phyloP scores from a whole-genome alignment of 2,113 vertebrate genomes.

The Redunca redunca region DNA sequence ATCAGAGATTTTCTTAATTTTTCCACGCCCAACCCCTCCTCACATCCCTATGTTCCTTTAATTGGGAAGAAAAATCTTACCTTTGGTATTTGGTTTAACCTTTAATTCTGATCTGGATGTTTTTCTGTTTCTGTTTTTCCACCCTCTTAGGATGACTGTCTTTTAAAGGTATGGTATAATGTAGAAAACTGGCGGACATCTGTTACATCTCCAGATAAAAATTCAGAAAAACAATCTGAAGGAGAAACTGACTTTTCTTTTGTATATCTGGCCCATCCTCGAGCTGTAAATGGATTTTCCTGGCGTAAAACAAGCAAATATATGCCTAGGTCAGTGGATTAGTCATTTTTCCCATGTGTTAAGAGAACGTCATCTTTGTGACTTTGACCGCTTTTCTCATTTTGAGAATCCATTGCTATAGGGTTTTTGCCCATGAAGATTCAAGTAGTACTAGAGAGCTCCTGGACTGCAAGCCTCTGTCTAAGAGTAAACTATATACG shows the following conservation, averaged over 20 bases:
- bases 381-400: slow-evolving; percentile 23
- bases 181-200: slow-evolving; percentile 90
- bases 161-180: slow-evolving; percentile 98
- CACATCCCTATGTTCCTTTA: not conserved
- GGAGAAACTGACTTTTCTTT: slow-evolving; percentile 93
- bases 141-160: slow-evolving; percentile 90
- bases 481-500: not conserved
- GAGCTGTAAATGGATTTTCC: slow-evolving; percentile 95
- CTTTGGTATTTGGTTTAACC: slow-evolving; percentile 22
- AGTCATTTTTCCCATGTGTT: not conserved
- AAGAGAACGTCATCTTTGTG: not conserved
- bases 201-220: slow-evolving; percentile 81
- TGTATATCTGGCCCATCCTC: slow-evolving; percentile 96
- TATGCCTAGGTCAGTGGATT: slow-evolving; percentile 89
- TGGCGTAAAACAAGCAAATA: slow-evolving; percentile 98
- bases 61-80: not conserved
- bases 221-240: slow-evolving; percentile 81
- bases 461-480: not conserved
- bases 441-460: not conserved
- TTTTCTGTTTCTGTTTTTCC: not conserved
- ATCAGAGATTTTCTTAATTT: not conserved
- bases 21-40: not conserved
- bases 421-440: not conserved
- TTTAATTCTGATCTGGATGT: slow-evolving; percentile 27
- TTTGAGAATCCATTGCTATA: not conserved